These are phyloP conservation scores for Trichoplusia ni DNA, from an alignment of 1,140 invertebrate species.

Conservation along the genomic window DNA sequence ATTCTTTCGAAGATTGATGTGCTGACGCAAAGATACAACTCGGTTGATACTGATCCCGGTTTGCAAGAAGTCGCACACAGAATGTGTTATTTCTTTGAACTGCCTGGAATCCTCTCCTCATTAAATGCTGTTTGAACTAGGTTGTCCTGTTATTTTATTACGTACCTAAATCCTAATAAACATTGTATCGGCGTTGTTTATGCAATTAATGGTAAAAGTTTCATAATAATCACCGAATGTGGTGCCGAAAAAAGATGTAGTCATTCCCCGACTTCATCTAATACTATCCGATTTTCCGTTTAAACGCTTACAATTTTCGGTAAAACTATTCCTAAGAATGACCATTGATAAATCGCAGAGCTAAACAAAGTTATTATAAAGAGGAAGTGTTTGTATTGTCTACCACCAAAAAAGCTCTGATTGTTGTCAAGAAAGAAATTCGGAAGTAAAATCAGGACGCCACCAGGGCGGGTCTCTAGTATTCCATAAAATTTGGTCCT, in stretches of 20 bases:
- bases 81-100: slow-evolving; percentile 49
- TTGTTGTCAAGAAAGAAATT: slow-evolving; percentile 33
- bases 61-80: slow-evolving; percentile 47
- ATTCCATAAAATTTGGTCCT: too few species aligned
- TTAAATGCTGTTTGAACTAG: slow-evolving; percentile 54
- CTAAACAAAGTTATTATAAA: too few species aligned
- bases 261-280: slow-evolving; percentile 51
- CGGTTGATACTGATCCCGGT: slow-evolving; percentile 47
- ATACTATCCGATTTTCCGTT: slow-evolving; percentile 46
- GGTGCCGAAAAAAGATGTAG: slow-evolving; percentile 33
- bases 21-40: slow-evolving; percentile 49
- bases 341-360: slow-evolving; percentile 46
- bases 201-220: slow-evolving; percentile 51
- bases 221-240: slow-evolving; percentile 43
- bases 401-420: slow-evolving; percentile 35
- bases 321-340: slow-evolving; percentile 44
- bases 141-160: slow-evolving; percentile 53
- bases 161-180: slow-evolving; percentile 68
- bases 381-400: too few species aligned
- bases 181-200: slow-evolving; percentile 76
- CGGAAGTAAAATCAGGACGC: too few species aligned
- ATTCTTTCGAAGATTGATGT: slow-evolving; percentile 46
- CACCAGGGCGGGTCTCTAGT: too few species aligned
- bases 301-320: slow-evolving; percentile 45
- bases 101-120: slow-evolving; percentile 58